Evolutionary conservation across 2,113 vertebrate genomes (phyloP).

Genomic region (Microtus montanus): DNA sequence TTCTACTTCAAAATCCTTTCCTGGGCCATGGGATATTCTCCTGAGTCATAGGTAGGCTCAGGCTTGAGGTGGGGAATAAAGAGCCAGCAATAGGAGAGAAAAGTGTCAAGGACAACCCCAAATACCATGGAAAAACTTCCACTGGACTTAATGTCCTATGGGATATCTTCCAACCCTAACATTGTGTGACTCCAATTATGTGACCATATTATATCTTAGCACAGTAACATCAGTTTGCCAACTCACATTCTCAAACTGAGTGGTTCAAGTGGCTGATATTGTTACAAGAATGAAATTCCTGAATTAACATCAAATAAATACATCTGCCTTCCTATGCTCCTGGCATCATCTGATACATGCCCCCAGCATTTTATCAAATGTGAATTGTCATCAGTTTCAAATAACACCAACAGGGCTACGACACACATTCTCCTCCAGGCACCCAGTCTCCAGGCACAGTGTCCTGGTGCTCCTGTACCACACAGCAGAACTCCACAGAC

Average conservation of each 20-base stretch:
- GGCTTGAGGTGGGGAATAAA: neutral
- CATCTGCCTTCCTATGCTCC: neutral
- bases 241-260: neutral
- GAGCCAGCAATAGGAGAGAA: neutral
- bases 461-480: neutral
- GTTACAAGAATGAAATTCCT: neutral
- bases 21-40: accelerated
- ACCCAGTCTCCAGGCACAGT: neutral
- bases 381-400: neutral
- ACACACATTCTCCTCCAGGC: neutral
- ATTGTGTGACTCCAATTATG: neutral
- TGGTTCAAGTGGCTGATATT: neutral
- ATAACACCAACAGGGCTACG: neutral
- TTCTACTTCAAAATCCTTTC: neutral
- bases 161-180: neutral
- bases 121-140: neutral
- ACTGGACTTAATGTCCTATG: neutral
- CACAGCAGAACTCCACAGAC: neutral
- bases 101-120: neutral
- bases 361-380: neutral
- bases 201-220: neutral
- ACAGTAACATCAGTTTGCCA: neutral
- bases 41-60: neutral
- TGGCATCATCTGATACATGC: neutral
- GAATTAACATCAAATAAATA: neutral